These are phyloP conservation scores for Hedychridium roseum DNA, from an alignment of 2,888 invertebrate genomes.

Conservation along the genomic window DNA sequence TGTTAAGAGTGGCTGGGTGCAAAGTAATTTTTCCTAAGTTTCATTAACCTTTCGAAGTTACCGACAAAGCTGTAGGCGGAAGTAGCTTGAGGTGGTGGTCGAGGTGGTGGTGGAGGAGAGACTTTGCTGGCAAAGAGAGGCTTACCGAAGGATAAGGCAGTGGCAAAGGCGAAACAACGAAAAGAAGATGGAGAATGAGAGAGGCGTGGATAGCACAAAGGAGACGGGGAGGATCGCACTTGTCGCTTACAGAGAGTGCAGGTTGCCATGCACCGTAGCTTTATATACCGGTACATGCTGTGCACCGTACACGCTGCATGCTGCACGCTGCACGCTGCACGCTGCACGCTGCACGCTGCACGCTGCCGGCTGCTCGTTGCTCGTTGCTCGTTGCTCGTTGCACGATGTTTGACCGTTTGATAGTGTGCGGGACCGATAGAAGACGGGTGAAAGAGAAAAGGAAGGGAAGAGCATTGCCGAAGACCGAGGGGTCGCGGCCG, in stretches of 20 bases:
- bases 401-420: constrained; percentile 19
- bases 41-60: constrained; percentile 55
- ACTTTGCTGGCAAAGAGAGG: background rate
- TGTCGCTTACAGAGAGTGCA: too few relatives aligned
- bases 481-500: constrained; percentile 47
- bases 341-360: constrained; percentile 4
- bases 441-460: constrained; percentile 13
- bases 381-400: constrained; percentile 10
- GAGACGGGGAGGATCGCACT: constrained; percentile 39
- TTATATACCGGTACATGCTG: too few relatives aligned
- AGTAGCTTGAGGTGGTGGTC: constrained; percentile 17
- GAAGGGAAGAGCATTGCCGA: background rate
- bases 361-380: constrained; percentile 8
- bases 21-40: constrained; percentile 56
- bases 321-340: constrained; percentile 17
- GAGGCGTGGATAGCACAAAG: constrained; percentile 13
- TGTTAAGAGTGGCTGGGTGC: too few relatives aligned
- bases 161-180: constrained; percentile 6
- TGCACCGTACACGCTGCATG: constrained; percentile 23
- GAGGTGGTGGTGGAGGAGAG: constrained; percentile 12
- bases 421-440: too few relatives aligned
- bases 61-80: constrained; percentile 36
- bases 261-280: too few relatives aligned
- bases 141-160: constrained; percentile 26
- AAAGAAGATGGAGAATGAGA: background rate